phyloP scores from a whole-genome alignment of 2,113 vertebrate species.

The Rhynchomys soricoides region DNA sequence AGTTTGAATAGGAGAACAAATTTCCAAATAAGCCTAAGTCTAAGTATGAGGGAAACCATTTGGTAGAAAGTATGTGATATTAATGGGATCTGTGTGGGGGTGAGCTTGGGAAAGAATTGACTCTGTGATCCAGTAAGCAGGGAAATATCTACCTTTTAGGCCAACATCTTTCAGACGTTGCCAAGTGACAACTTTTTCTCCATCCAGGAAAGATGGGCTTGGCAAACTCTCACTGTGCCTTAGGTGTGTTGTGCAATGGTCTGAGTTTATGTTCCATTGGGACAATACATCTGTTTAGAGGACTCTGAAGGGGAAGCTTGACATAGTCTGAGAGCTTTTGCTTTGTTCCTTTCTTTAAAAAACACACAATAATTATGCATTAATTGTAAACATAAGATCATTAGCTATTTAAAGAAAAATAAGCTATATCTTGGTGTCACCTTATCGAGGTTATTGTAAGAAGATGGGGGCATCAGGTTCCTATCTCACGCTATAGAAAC shows the following conservation, averaged over 20 bases:
- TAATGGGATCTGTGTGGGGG: neutral
- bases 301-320: neutral
- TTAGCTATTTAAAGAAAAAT: neutral
- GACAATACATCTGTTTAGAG: neutral
- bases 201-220: neutral
- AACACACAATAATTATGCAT: neutral
- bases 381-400: neutral
- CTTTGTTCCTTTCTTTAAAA: neutral
- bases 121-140: neutral
- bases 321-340: neutral
- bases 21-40: constrained; percentile 3
- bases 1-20: neutral
- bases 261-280: neutral
- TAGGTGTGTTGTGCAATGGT: neutral
- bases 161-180: neutral
- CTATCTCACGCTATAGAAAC: neutral
- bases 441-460: neutral
- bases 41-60: constrained; percentile 17
- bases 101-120: neutral
- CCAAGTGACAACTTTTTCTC: neutral
- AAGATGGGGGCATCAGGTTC: neutral
- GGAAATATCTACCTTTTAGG: neutral
- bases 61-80: constrained; percentile 30
- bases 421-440: neutral
- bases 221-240: neutral